Evolutionary conservation across 92 coral and sea anemone species (phyloP).

Genomic region (Porites rus): DNA sequence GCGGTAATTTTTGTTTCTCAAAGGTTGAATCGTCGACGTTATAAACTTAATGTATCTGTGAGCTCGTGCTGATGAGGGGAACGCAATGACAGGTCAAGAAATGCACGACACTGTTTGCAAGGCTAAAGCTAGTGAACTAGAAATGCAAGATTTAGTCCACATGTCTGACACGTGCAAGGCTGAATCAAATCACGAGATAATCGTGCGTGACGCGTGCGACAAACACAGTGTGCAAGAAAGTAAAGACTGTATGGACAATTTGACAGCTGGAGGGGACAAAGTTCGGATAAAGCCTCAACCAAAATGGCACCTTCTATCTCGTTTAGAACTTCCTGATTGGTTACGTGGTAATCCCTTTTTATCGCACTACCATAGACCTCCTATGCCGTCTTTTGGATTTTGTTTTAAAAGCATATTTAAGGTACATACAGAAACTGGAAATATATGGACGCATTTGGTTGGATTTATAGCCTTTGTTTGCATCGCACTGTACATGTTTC

Average conservation of each 20-base stretch:
- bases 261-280: constrained; percentile 72
- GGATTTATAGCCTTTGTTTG: constrained; percentile 88
- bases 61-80: background rate
- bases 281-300: constrained; percentile 77
- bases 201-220: constrained; percentile 40
- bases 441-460: constrained; percentile 96
- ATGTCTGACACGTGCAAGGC: constrained; percentile 19
- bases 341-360: constrained; percentile 89
- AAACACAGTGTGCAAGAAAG: constrained; percentile 67
- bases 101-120: background rate
- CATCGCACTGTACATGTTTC: constrained; percentile 76
- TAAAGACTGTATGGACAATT: constrained; percentile 77
- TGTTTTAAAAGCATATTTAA: constrained; percentile 93
- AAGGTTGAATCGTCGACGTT: no score
- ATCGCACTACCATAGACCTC: constrained; percentile 86
- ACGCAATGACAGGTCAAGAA: background rate
- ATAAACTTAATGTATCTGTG: background rate
- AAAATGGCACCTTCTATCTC: constrained; percentile 81
- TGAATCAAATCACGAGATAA: constrained; percentile 64
- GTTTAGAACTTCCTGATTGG: constrained; percentile 94
- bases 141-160: background rate
- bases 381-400: constrained; percentile 83
- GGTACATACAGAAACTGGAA: constrained; percentile 95
- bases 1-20: background rate
- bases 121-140: no score